Evolutionary conservation across 2,797 vertebrate species (phyloP).

Genomic region (Spatula clypeata): DNA sequence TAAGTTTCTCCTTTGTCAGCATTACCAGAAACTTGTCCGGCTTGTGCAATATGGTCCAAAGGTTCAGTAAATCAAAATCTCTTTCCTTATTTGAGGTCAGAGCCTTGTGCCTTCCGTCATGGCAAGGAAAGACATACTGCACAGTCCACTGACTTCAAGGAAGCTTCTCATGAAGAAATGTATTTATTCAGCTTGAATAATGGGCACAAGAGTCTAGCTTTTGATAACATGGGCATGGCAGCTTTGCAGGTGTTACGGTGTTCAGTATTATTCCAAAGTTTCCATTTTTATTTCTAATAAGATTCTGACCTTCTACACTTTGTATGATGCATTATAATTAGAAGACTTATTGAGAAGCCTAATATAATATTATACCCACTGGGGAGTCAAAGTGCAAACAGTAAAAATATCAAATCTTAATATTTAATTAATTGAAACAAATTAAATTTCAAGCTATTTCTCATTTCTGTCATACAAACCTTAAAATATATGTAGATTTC

Average conservation of each 20-base stretch:
- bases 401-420: conserved; percentile 84
- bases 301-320: conserved; percentile 89
- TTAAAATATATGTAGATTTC: conserved; percentile 39
- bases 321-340: conserved; percentile 86
- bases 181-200: conserved; percentile 60
- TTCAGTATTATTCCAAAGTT: conserved; percentile 51
- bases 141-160: conserved; percentile 70
- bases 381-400: conserved; percentile 78
- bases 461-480: conserved; percentile 26
- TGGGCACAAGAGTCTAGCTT: not conserved
- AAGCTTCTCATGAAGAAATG: conserved; percentile 55
- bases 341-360: conserved; percentile 86
- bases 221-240: not conserved
- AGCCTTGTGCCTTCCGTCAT: not conserved
- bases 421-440: conserved; percentile 80
- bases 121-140: not conserved
- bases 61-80: conserved; percentile 35
- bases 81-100: conserved; percentile 65
- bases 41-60: conserved; percentile 61
- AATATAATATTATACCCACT: conserved; percentile 84
- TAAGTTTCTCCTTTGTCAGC: not conserved
- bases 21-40: not conserved
- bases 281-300: conserved; percentile 90
- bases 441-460: conserved; percentile 61
- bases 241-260: not conserved